These are phyloP conservation scores for Elachura formosa DNA, from an alignment of 2,113 vertebrate genomes.

Conservation along the genomic window DNA sequence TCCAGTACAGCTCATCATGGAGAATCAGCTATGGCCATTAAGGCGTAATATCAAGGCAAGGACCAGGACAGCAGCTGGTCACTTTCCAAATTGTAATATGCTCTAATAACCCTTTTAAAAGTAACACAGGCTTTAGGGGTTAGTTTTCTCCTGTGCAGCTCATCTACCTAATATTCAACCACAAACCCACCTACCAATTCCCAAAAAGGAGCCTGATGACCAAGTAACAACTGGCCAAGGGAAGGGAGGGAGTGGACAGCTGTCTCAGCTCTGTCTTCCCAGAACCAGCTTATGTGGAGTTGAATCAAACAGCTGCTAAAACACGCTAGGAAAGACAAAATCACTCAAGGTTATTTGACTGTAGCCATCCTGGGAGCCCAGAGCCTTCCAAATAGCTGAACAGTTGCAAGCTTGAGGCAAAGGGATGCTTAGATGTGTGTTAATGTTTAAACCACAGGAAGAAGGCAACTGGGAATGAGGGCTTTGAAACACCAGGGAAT, in stretches of 20 bases:
- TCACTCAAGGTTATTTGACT: constrained; percentile 8
- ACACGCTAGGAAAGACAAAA: background rate
- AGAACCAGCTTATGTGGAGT: background rate
- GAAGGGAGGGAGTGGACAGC: background rate
- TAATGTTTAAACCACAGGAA: constrained; percentile 27
- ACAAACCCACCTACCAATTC: background rate
- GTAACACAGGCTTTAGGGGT: background rate
- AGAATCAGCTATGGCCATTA: background rate
- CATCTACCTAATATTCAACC: background rate
- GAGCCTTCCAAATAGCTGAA: constrained; percentile 14
- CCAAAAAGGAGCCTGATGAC: background rate
- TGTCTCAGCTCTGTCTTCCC: background rate
- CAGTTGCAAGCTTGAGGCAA: background rate
- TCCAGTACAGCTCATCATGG: background rate
- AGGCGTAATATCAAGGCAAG: background rate
- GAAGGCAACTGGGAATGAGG: background rate
- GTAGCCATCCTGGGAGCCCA: background rate
- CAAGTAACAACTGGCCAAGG: background rate
- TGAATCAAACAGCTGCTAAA: constrained; percentile 54
- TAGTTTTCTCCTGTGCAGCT: background rate
- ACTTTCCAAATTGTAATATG: background rate
- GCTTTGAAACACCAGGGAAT: background rate
- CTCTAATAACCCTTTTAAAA: background rate
- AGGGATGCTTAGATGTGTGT: constrained; percentile 1
- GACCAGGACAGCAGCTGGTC: background rate